Base-by-base conservation (phyloP, 2,113 vertebrate species). In the Oriolus oriolus region DNA sequence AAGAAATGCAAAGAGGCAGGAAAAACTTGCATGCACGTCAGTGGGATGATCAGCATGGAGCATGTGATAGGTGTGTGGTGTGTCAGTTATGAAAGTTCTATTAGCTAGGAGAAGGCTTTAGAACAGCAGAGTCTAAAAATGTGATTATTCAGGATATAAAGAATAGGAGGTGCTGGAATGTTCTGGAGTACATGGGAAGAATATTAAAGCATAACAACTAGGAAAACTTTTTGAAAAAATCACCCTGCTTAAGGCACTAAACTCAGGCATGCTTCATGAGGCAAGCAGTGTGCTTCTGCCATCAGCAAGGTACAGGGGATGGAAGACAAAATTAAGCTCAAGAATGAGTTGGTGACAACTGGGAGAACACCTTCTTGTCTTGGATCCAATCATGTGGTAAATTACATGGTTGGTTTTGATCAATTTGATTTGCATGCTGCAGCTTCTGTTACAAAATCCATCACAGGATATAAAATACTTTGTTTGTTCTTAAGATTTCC, bases 181-280 rank as follows among this genome's bases (percentile, higher is more conserved):
- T 75, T 80, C 61, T 87, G 53, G 74, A 78, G 12, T 41, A 57
- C 52, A 27, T 18, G 21, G 52, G 59, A 78, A 60, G 19, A 30
- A 35, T 53, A 61, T n/a, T 42, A 27, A 52, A 45, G 22, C 59
- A 42, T 1, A 65, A 20, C 22, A 77, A 45, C 4, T 6, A 71
- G 35, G 22, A 44, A 47, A n/a, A 21, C 16, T 16, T 47, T 37
- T 53, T 21, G 2, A 30, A 57, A 77, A 65, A 77, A 50, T 44
- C 31, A 65, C 10, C 13, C 33, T 82, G 33, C 23, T 69, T 22
- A 54, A 82, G 49, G 61, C 41, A 39, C 54, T 61, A 53, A 65
- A n/a, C 1, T 13, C 6, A 73, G 42, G 27, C 5, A 2, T 15
- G 12, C 35, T 52, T 53, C 57, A 59, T 0, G 0, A 33, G 44